Percentiles rank a stretch among this genome's conserved stretches.
These are phyloP conservation scores for Stylophora pistillata DNA, from an alignment of 64 coral and sea anemone genomes.

Conservation along the genomic window DNA sequence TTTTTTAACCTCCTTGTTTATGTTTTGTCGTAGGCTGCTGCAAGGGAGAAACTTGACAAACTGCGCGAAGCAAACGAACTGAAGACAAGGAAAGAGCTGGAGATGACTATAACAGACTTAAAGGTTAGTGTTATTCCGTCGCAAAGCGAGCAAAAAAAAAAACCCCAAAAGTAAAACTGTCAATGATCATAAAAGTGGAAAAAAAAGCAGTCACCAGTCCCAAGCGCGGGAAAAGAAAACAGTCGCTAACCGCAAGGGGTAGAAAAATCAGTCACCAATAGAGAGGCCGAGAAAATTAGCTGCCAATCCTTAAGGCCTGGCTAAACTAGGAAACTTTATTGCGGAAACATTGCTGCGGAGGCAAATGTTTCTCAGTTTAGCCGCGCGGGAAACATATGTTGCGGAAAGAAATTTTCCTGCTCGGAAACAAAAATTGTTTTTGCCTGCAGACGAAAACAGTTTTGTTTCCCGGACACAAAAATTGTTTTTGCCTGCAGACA, in stretches of 20 bases:
- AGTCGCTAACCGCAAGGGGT: background rate
- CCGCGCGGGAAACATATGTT: too few species aligned
- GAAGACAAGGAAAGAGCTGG: slow-evolving; percentile 77
- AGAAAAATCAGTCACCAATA: background rate
- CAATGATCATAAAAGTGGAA: background rate
- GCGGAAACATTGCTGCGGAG: too few species aligned
- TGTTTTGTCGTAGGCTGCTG: slow-evolving; percentile 48
- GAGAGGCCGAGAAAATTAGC: too few species aligned
- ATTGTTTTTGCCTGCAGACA: too few species aligned
- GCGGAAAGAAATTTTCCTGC: too few species aligned
- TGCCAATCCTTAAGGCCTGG: too few species aligned
- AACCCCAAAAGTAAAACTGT: background rate
- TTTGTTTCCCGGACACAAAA: too few species aligned
- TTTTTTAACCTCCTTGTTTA: background rate
- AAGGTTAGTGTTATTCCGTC: slow-evolving; percentile 54
- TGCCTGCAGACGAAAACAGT: too few species aligned
- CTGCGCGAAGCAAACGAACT: slow-evolving; percentile 70
- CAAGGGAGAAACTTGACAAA: slow-evolving; percentile 68
- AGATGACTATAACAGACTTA: slow-evolving; percentile 75
- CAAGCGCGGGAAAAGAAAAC: background rate
- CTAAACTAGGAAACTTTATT: too few species aligned
- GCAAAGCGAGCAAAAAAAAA: background rate
- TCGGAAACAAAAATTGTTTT: too few species aligned
- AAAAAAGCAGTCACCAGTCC: background rate
- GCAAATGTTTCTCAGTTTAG: too few species aligned